phyloP scores from a whole-genome alignment of 2,797 vertebrate species.

The Sibirionetta formosa region DNA sequence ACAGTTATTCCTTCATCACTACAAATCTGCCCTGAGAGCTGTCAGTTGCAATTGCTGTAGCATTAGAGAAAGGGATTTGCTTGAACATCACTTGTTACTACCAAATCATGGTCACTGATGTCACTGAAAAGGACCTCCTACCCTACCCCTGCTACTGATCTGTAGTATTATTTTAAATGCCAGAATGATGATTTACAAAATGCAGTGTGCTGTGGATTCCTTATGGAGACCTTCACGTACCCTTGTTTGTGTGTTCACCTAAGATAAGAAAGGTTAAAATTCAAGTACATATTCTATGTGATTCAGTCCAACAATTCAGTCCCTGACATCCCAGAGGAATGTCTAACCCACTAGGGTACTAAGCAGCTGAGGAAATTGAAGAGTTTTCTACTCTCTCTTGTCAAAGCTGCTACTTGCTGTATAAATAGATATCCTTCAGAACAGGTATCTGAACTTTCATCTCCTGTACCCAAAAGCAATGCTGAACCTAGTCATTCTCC shows the following conservation, averaged over 20 bases:
- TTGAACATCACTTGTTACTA: background rate
- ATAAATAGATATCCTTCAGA: slow-evolving; percentile 6
- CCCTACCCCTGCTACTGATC: background rate
- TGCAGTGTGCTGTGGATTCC: background rate
- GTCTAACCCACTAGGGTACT: background rate
- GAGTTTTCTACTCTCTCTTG: background rate
- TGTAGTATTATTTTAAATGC: background rate
- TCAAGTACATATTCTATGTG: background rate
- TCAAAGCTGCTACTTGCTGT: background rate
- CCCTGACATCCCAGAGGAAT: background rate
- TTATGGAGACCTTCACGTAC: background rate
- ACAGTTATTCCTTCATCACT: background rate
- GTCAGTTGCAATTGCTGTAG: background rate
- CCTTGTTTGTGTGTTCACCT: background rate
- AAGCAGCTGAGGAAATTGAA: background rate
- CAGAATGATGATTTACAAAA: background rate
- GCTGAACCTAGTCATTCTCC: background rate
- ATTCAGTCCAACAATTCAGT: background rate
- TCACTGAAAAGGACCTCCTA: background rate
- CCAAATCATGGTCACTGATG: background rate
- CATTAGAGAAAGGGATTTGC: background rate
- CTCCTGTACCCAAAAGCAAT: background rate
- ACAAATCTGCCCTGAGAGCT: background rate
- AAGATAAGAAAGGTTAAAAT: background rate
- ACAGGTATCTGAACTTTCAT: slow-evolving; percentile 2